phyloP scores from a whole-genome alignment of 2,888 invertebrate species.

The Parnassius glacialis region DNA sequence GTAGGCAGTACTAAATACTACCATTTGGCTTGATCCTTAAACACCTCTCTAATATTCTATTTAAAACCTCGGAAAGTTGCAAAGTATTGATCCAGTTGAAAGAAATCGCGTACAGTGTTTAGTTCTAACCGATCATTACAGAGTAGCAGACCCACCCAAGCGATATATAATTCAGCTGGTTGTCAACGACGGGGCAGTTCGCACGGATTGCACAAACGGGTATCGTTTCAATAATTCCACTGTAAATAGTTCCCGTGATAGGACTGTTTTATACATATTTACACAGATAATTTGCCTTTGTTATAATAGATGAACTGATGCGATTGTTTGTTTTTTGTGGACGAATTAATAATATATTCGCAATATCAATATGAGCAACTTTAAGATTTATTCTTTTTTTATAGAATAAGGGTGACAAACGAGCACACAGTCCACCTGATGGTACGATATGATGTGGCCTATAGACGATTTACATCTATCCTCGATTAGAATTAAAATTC shows the following conservation, averaged over 20 bases:
- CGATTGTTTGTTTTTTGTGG: constrained; percentile 2
- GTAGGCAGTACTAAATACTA: too few species aligned
- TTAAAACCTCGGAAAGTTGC: constrained; percentile 11
- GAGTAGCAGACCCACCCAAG: constrained; percentile 13
- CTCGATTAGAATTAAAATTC: too few species aligned
- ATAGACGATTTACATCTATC: too few species aligned
- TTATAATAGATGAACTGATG: constrained; percentile 5
- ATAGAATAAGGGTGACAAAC: too few species aligned
- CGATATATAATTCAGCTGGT: constrained; percentile 34
- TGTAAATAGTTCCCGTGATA: constrained; percentile 31
- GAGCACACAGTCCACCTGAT: too few species aligned
- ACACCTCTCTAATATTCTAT: not conserved
- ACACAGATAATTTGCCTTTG: constrained; percentile 6
- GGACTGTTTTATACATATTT: constrained; percentile 9
- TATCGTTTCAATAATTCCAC: constrained; percentile 33
- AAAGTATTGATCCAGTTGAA: not conserved
- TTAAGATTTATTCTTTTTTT: too few species aligned
- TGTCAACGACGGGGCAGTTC: constrained; percentile 29
- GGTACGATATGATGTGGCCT: too few species aligned
- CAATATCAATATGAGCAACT: too few species aligned
- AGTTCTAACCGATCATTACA: constrained; percentile 25
- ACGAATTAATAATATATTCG: too few species aligned
- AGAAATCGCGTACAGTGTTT: not conserved
- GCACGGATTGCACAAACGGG: constrained; percentile 23
- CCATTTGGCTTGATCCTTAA: too few species aligned